A percentile compares a stretch with the other conserved stretches of the same genome.
Conservation (phyloP, 1,140 invertebrate species). For the Zaprionus kolodkinae region DNA sequence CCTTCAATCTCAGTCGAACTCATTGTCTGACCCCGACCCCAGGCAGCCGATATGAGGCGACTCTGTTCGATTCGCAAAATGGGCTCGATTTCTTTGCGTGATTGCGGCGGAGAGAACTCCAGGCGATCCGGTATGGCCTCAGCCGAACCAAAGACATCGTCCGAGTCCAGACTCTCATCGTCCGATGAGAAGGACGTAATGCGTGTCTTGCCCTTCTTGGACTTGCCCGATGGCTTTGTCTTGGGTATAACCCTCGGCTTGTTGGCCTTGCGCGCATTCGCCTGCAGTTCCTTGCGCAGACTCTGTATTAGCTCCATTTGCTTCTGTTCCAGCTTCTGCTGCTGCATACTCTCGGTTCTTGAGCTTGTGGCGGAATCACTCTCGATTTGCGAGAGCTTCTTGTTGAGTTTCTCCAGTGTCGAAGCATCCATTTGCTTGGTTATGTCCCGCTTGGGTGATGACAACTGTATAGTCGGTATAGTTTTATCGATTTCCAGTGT, state of each 20-base stretch:
- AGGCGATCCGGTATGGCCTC: constrained; percentile 88
- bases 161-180: constrained; percentile 89
- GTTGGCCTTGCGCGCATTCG: constrained; percentile 71
- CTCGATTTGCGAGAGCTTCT: constrained; percentile 89
- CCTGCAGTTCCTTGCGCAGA: constrained; percentile 79
- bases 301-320: constrained; percentile 84
- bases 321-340: constrained; percentile 86
- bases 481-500: constrained; percentile 89
- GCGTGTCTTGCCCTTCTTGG: constrained; percentile 87
- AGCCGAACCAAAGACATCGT: constrained; percentile 89
- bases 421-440: constrained; percentile 88
- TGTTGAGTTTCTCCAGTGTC: constrained; percentile 88
- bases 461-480: constrained; percentile 86
- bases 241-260: constrained; percentile 81
- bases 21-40: constrained; percentile 89
- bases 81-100: constrained; percentile 89
- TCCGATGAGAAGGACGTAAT: constrained; percentile 90
- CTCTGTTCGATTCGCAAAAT: constrained; percentile 89
- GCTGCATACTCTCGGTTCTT: constrained; percentile 88
- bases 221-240: constrained; percentile 73
- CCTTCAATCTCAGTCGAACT: constrained; percentile 90
- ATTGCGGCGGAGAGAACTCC: constrained; percentile 89
- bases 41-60: constrained; percentile 87
- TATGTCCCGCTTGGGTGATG: constrained; percentile 88
- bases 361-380: constrained; percentile 89